Base-by-base conservation (phyloP, 2,888 invertebrate species). In the Apeira syringaria region DNA sequence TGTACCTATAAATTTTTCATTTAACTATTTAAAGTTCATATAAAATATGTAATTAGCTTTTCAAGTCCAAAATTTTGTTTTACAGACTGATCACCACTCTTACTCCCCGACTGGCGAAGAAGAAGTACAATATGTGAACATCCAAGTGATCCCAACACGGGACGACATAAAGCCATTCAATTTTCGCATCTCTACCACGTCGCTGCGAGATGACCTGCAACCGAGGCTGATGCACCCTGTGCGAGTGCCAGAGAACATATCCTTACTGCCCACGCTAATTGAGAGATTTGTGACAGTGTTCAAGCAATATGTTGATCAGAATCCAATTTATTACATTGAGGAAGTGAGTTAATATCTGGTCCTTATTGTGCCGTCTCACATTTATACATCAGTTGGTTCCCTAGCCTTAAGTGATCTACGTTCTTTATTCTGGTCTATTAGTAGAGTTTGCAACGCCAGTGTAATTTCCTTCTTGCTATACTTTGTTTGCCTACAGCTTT, bases 241-340 rank as follows among this genome's bases (percentile, higher is more conserved):
- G 18, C 42, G 79, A 3, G 78, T 88, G 2, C 87, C 88, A 0
- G 78, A 80, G 0, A 80, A 85, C 20, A 64, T 88, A 25, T 74
- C 77, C 0, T 50, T 88, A 17, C 92, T 95, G 68, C 95, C 95
- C 55, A 94, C 94, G 0, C 85, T 97, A 2, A 91, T 95, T 36
- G 98, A 98, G 65, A 92, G 94, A 67, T 98, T 98, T 76, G 91
- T 97, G 12, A 94, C 93, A 36, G 95, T 95, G 0, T 98, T 98
- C 74, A 94, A 93, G 61, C 92, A 95, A 22, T 93, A 94, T 61
- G 93, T 96, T 1, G 80, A 91, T 1, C 89, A 91, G 53, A 97
- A 97, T 85, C 93, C 94, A 0, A 75, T 87, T 4, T 94, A 93
- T 64, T 80, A 87, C 58, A 81, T 87, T 39, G 73, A 88, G 48